These are phyloP conservation scores for Recurvirostra avosetta DNA, from an alignment of 2,113 vertebrate genomes.

Conservation along the genomic window DNA sequence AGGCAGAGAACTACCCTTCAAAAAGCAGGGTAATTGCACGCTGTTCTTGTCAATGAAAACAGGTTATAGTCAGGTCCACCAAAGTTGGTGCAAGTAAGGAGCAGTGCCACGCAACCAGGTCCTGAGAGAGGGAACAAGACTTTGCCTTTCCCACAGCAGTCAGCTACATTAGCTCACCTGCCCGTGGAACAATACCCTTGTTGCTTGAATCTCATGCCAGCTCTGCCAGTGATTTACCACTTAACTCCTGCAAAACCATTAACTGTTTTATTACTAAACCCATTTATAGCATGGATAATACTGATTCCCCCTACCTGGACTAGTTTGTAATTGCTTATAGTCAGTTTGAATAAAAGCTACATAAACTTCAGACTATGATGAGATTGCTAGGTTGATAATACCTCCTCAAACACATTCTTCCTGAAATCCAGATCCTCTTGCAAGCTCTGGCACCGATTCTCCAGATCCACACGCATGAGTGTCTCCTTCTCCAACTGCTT, in stretches of 20 bases:
- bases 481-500: slow-evolving; percentile 95
- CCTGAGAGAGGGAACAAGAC: not conserved
- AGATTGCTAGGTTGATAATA: slow-evolving; percentile 8
- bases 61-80: not conserved
- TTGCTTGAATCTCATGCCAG: not conserved
- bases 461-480: slow-evolving; percentile 91
- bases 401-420: slow-evolving; percentile 95
- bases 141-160: not conserved
- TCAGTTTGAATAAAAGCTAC: not conserved
- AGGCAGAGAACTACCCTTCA: not conserved
- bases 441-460: slow-evolving; percentile 94
- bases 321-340: not conserved
- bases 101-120: not conserved
- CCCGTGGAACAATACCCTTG: not conserved
- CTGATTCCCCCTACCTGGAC: not conserved
- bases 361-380: not conserved
- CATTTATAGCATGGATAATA: not conserved
- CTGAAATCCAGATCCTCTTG: slow-evolving; percentile 93
- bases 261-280: not conserved
- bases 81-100: not conserved
- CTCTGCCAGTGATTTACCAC: not conserved
- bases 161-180: not conserved
- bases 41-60: not conserved
- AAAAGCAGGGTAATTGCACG: not conserved
- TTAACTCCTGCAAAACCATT: not conserved